These are phyloP conservation scores for Lepus europaeus DNA, from an alignment of 2,113 vertebrate genomes.

Conservation along the genomic window DNA sequence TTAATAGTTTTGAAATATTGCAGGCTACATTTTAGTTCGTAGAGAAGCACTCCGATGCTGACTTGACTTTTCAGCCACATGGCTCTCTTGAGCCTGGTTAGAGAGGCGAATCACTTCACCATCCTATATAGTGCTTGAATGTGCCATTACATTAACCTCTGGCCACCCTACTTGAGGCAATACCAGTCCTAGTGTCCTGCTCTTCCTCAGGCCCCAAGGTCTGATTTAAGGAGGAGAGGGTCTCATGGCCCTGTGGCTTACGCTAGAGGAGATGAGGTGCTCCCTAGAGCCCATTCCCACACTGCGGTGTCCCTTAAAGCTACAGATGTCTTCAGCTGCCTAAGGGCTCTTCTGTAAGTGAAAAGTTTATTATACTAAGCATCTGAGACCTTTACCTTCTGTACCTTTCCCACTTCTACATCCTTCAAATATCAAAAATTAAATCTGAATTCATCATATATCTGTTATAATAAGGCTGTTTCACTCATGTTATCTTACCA, in stretches of 20 bases:
- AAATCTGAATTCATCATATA: not conserved
- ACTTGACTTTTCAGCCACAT: conserved; percentile 57
- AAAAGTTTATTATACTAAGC: not conserved
- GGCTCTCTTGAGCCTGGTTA: not conserved
- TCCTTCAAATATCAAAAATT: conserved; percentile 41
- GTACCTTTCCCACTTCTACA: not conserved
- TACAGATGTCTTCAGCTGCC: not conserved
- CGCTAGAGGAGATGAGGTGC: not conserved
- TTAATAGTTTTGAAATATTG: conserved; percentile 53
- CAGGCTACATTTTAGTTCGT: conserved; percentile 63
- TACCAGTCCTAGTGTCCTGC: not conserved
- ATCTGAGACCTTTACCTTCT: not conserved
- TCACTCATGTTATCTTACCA: not conserved
- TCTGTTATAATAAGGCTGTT: not conserved
- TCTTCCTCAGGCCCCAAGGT: not conserved
- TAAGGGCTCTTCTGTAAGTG: not conserved
- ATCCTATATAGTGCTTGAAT: not conserved
- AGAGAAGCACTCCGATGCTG: conserved; percentile 11
- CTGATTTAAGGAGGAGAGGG: conserved; percentile 5
- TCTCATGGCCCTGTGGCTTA: not conserved
- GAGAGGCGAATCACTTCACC: conserved; percentile 21
- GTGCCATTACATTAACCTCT: conserved; percentile 13
- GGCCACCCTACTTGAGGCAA: not conserved
- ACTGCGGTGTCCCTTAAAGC: not conserved
- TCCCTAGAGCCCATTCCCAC: not conserved